These are phyloP conservation scores for Aplodontia rufa DNA, from an alignment of 2,113 vertebrate genomes.

Conservation along the genomic window DNA sequence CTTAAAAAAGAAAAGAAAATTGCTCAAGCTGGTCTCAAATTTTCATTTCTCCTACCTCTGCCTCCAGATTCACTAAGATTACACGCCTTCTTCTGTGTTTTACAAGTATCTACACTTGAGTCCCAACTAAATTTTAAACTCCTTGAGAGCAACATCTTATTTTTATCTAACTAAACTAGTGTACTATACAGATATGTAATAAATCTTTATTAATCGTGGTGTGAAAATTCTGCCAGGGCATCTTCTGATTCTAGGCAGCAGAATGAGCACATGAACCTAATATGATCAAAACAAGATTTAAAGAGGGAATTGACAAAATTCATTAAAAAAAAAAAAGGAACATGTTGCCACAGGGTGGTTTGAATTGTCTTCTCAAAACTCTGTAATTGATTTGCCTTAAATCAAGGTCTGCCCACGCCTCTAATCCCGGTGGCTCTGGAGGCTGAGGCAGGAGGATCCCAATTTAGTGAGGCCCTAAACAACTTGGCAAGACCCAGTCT, in stretches of 20 bases:
- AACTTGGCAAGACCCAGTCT: too few species aligned
- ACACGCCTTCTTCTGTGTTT: background rate
- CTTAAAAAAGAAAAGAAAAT: too few species aligned
- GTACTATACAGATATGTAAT: background rate
- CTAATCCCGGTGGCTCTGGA: too few species aligned
- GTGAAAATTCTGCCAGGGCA: background rate
- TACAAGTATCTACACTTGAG: background rate
- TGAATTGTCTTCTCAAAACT: background rate
- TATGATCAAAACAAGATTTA: background rate
- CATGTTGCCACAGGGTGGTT: background rate
- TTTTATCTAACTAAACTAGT: background rate
- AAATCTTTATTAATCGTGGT: background rate
- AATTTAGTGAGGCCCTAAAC: too few species aligned
- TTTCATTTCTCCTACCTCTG: too few species aligned
- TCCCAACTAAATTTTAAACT: constrained; percentile 22
- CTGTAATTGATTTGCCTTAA: background rate
- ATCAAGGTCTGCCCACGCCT: too few species aligned
- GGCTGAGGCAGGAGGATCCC: too few species aligned
- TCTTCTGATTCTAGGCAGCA: background rate
- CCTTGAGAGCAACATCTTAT: background rate
- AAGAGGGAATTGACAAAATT: background rate
- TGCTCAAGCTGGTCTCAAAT: too few species aligned
- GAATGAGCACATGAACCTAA: background rate
- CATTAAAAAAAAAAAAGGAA: background rate
- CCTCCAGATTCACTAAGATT: too few species aligned